Conservation (phyloP, 2,797 vertebrate genomes). For the Chromobotia macracanthus region DNA sequence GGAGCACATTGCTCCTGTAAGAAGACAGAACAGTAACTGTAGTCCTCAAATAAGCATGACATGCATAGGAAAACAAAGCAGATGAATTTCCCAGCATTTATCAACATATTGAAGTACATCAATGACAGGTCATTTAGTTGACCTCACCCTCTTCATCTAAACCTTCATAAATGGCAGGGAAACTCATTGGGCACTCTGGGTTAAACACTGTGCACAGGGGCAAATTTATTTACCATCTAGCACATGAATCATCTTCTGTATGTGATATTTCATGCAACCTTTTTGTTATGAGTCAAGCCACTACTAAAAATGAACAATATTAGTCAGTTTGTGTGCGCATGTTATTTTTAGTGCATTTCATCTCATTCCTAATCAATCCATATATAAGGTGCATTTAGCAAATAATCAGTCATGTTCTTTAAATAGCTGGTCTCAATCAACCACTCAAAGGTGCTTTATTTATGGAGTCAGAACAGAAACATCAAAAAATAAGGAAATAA, state of each 20-base stretch:
- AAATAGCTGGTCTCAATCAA: conserved; percentile 53
- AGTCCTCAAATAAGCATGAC: too few relatives aligned
- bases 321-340: neutral
- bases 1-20: too few relatives aligned
- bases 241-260: neutral
- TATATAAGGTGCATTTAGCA: conserved; percentile 75
- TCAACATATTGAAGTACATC: too few relatives aligned
- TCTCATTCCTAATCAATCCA: conserved; percentile 72
- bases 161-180: neutral
- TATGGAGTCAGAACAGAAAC: conserved; percentile 51
- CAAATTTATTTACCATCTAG: neutral
- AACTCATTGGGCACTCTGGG: neutral
- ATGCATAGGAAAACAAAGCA: too few relatives aligned
- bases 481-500: conserved; percentile 66
- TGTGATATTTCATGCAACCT: too few relatives aligned
- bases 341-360: conserved; percentile 51
- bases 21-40: too few relatives aligned
- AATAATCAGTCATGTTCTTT: conserved; percentile 58
- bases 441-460: conserved; percentile 56
- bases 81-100: too few relatives aligned
- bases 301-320: neutral
- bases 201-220: neutral
- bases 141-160: too few relatives aligned
- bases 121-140: too few relatives aligned
- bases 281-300: too few relatives aligned